Percentiles rank a stretch among this genome's conserved stretches.
These are phyloP conservation scores for Percopsis omiscomaycus DNA, from an alignment of 2,797 vertebrate genomes.

Conservation along the genomic window DNA sequence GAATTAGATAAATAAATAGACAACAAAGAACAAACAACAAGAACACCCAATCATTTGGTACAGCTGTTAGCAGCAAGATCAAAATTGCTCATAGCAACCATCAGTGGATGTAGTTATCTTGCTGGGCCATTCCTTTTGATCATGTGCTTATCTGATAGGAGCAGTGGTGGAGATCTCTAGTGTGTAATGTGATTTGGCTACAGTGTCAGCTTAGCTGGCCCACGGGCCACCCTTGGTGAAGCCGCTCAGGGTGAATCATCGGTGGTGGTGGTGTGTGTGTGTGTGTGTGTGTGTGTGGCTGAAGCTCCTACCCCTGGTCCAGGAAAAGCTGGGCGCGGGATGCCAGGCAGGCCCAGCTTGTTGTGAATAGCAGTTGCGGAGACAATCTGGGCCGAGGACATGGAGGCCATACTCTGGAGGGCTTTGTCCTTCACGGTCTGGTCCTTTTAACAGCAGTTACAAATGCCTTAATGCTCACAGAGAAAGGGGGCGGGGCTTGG, in stretches of 20 bases:
- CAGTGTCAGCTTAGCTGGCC: conserved; percentile 45
- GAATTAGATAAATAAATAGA: conserved; percentile 67
- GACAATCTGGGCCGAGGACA: conserved; percentile 99
- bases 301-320: conserved; percentile 93
- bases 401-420: conserved; percentile 99
- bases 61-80: conserved; percentile 55
- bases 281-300: conserved; percentile 34
- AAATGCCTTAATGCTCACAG: conserved; percentile 81
- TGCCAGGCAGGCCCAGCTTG: conserved; percentile 97
- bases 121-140: conserved; percentile 66
- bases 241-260: conserved; percentile 59
- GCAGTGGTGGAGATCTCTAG: conserved; percentile 65
- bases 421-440: conserved; percentile 99
- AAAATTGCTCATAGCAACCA: conserved; percentile 48
- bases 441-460: conserved; percentile 94
- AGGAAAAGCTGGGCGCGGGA: conserved; percentile 94
- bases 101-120: conserved; percentile 70
- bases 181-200: conserved; percentile 78
- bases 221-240: conserved; percentile 52
- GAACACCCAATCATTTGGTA: conserved; percentile 45
- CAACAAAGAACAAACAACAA: conserved; percentile 59
- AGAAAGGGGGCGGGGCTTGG: conserved; percentile 54
- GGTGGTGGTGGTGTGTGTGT: conserved; percentile 8
- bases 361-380: conserved; percentile 99
- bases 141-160: conserved; percentile 75